Conservation (phyloP, 2,888 invertebrate species). For the Cheilosia scutellata region DNA sequence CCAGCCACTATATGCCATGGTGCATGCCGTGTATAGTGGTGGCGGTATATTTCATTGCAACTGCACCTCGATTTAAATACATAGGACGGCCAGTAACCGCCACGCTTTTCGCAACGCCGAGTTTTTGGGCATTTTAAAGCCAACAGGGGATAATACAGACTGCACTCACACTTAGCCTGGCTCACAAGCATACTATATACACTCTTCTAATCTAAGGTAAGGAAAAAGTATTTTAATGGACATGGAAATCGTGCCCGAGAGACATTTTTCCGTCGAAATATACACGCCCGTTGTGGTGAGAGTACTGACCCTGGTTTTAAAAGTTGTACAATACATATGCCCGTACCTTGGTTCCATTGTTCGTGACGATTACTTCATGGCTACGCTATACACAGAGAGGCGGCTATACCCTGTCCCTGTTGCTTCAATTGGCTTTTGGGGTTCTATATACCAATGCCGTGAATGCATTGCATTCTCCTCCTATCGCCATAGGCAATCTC, state of each 20-base stretch:
- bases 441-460: constrained; percentile 20
- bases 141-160: constrained; percentile 10
- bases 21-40: constrained; percentile 23
- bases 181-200: constrained; percentile 33
- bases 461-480: constrained; percentile 48
- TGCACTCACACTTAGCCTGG: constrained; percentile 20
- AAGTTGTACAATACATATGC: constrained; percentile 20
- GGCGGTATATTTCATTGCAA: constrained; percentile 22
- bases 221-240: constrained; percentile 63
- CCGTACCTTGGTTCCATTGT: constrained; percentile 35
- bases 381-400: constrained; percentile 9
- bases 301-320: constrained; percentile 65
- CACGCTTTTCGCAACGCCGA: constrained; percentile 41
- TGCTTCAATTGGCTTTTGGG: constrained; percentile 54
- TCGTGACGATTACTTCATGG: constrained; percentile 66
- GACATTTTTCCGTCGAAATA: constrained; percentile 60
- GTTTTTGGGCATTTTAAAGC: constrained; percentile 34
- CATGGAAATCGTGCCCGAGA: constrained; percentile 71
- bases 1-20: constrained; percentile 64
- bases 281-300: constrained; percentile 44
- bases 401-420: constrained; percentile 45
- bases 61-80: constrained; percentile 59
- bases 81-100: constrained; percentile 22
- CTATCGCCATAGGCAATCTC: constrained; percentile 51
- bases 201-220: constrained; percentile 22